Evolutionary conservation across 2,113 vertebrate species (phyloP).

Genomic region (Phalacrocorax brasilianus): DNA sequence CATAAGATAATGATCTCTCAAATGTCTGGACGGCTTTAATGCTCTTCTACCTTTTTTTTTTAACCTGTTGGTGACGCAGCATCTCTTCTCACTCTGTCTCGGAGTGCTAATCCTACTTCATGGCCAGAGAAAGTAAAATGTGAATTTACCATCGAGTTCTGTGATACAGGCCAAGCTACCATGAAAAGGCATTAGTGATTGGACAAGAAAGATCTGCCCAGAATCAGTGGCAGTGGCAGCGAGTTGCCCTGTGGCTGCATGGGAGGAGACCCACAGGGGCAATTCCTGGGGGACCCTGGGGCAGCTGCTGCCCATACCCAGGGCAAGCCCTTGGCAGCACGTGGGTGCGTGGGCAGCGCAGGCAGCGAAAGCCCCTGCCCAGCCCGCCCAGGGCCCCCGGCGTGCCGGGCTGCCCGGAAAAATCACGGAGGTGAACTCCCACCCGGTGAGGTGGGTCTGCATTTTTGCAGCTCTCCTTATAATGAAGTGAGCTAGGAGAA

Average conservation of each 20-base stretch:
- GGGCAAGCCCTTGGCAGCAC: rapidly evolving
- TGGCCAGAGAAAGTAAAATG: not conserved
- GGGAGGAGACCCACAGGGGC: not conserved
- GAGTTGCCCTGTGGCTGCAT: not conserved
- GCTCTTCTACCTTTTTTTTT: not conserved
- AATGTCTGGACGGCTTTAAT: not conserved
- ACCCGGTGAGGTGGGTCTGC: not conserved
- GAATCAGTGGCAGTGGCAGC: not conserved
- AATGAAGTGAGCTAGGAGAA: constrained; percentile 4
- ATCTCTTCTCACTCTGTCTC: not conserved
- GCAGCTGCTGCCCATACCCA: not conserved
- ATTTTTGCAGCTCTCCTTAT: not conserved
- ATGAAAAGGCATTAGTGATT: not conserved
- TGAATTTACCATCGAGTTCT: not conserved
- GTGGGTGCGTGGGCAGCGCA: rapidly evolving
- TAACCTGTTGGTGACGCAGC: not conserved
- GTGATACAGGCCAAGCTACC: not conserved
- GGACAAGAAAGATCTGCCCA: not conserved
- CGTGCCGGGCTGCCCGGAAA: not conserved
- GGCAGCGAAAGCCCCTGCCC: not conserved
- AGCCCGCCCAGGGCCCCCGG: not conserved
- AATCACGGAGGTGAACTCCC: not conserved
- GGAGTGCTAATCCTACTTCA: not conserved
- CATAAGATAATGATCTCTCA: not conserved
- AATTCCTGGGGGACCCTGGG: not conserved